Conservation (phyloP, 2,113 vertebrate genomes). For the Vanacampus margaritifer region DNA sequence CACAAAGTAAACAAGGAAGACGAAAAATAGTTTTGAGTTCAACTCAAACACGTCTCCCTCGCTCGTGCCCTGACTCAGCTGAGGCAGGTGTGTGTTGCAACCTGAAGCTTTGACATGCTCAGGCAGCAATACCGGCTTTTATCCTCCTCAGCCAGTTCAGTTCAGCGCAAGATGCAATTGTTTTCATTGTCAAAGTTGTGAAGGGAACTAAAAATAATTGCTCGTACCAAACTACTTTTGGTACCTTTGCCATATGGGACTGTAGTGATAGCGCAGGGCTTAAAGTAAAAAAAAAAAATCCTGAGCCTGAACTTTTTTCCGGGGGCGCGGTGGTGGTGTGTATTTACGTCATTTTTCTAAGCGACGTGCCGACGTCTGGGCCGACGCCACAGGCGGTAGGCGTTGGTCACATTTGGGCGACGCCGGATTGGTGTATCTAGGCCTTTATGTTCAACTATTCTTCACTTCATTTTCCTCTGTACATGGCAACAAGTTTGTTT, state of each 20-base stretch:
- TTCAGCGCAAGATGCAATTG: not conserved
- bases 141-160: not conserved
- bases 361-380: too few relatives aligned
- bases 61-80: slow-evolving; percentile 43
- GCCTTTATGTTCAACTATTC: too few relatives aligned
- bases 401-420: too few relatives aligned
- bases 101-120: slow-evolving; percentile 42
- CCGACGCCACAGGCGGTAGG: too few relatives aligned
- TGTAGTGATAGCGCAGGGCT: not conserved
- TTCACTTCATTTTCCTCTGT: too few relatives aligned
- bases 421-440: too few relatives aligned
- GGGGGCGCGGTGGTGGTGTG: too few relatives aligned
- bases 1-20: slow-evolving; percentile 9
- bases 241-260: not conserved
- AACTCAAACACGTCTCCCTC: slow-evolving; percentile 25
- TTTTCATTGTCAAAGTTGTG: slow-evolving; percentile 33
- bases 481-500: too few relatives aligned
- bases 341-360: too few relatives aligned
- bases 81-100: slow-evolving; percentile 57
- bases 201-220: not conserved
- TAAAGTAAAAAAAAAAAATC: too few relatives aligned
- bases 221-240: not conserved
- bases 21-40: slow-evolving; percentile 24
- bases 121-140: slow-evolving; percentile 29
- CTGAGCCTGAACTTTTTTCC: too few relatives aligned